Evolutionary conservation across 2,113 vertebrate species (phyloP).

Genomic region (Megaceryle torquata): DNA sequence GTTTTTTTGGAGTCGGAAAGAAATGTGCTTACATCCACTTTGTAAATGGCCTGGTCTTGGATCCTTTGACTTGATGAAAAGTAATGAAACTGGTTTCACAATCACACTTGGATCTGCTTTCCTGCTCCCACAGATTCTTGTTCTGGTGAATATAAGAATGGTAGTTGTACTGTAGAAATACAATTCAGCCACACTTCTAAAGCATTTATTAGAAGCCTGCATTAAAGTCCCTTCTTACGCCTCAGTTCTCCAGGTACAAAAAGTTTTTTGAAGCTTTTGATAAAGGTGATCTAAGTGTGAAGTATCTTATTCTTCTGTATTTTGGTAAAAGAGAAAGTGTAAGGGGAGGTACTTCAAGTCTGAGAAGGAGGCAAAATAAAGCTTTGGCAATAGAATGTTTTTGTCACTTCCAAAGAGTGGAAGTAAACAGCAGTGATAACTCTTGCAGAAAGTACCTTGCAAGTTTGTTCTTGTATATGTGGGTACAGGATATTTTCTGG

Average conservation of each 20-base stretch:
- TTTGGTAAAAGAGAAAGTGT: neutral
- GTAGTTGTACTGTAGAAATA: neutral
- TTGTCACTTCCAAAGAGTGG: neutral
- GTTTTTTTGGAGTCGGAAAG: neutral
- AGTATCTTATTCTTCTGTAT: neutral
- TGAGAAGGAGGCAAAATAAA: neutral
- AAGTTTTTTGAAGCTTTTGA: neutral
- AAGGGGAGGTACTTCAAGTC: neutral
- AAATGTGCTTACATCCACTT: neutral
- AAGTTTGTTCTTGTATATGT: neutral
- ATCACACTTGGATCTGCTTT: neutral
- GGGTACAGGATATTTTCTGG: neutral
- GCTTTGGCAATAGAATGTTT: neutral
- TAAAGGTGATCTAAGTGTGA: neutral
- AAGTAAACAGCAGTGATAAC: neutral
- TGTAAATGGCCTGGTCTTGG: neutral
- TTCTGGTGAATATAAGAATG: neutral
- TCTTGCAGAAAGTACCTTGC: neutral
- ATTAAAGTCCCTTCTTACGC: neutral
- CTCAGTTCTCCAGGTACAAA: neutral
- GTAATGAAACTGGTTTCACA: neutral
- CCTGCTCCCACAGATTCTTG: neutral
- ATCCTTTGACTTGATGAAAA: neutral
- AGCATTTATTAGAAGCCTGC: neutral
- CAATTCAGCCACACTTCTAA: fast-evolving